These are phyloP conservation scores for Listronotus oregonensis DNA, from an alignment of 1,140 invertebrate species.

Conservation along the genomic window DNA sequence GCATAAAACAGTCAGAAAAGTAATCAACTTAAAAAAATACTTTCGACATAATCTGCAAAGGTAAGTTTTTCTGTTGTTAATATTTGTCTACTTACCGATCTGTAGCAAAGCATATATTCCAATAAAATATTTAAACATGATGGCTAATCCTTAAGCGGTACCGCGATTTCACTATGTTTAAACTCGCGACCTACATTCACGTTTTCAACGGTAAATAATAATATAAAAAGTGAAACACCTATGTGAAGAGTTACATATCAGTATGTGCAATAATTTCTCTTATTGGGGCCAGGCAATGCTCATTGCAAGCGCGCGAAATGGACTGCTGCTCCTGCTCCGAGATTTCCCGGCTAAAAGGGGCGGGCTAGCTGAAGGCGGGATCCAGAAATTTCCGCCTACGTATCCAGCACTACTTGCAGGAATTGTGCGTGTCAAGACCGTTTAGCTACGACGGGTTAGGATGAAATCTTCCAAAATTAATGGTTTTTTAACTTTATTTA, in stretches of 20 bases:
- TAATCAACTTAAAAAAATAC: background rate
- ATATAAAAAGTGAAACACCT: background rate
- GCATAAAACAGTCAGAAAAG: too few species aligned
- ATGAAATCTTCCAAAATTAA: constrained; percentile 33
- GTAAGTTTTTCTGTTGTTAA: background rate
- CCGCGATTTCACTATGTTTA: constrained; percentile 14
- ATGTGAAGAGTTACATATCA: constrained; percentile 5
- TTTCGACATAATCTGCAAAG: background rate
- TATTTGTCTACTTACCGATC: constrained; percentile 12
- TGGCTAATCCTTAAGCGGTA: constrained; percentile 13
- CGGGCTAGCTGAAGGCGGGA: constrained; percentile 28
- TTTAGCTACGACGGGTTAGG: constrained; percentile 24
- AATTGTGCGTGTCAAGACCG: constrained; percentile 31
- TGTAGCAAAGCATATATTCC: constrained; percentile 12
- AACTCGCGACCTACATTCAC: constrained; percentile 24
- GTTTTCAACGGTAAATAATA: background rate
- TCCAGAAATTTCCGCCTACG: constrained; percentile 18
- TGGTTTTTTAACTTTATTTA: constrained; percentile 34
- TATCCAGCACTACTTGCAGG: constrained; percentile 34
- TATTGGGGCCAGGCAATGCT: background rate
- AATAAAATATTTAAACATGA: constrained; percentile 20
- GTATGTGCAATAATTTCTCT: background rate
- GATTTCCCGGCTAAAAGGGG: constrained; percentile 29
- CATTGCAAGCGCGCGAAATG: constrained; percentile 20
- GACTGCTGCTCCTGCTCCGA: constrained; percentile 28